A percentile compares a stretch with the other conserved stretches of the same genome.
Evolutionary conservation across 2,113 vertebrate species (phyloP).

Genomic region (Psettodes erumei): DNA sequence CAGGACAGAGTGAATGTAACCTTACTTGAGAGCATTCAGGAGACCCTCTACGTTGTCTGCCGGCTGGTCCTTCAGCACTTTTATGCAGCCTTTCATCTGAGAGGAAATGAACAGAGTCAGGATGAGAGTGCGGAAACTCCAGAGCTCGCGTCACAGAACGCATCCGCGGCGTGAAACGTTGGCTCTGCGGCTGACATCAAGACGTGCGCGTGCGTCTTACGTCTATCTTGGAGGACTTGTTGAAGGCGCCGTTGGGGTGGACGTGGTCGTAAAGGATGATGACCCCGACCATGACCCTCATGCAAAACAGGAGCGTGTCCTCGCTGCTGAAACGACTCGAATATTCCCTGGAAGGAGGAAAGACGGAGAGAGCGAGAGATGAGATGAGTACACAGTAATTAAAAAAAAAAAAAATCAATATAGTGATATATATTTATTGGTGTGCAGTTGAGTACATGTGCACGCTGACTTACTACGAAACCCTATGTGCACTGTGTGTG

Average conservation of each 20-base stretch:
- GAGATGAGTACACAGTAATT: no score
- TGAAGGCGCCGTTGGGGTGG: constrained; percentile 97
- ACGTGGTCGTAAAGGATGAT: constrained; percentile 98
- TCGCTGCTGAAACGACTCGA: constrained; percentile 95
- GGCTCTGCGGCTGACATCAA: no score
- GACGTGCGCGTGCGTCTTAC: constrained; percentile 81
- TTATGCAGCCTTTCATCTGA: constrained; percentile 99
- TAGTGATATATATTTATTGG: not conserved
- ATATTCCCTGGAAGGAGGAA: constrained; percentile 87
- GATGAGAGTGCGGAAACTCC: constrained; percentile 3
- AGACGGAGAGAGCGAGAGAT: not conserved
- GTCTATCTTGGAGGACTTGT: constrained; percentile 98
- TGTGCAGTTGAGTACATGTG: not conserved
- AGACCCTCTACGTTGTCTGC: constrained; percentile 97
- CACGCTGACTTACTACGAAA: no score
- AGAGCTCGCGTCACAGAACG: not conserved
- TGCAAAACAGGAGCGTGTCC: constrained; percentile 96
- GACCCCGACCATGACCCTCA: constrained; percentile 98
- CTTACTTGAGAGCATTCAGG: constrained; percentile 97
- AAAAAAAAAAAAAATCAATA: no score
- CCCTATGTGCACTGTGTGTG: no score
- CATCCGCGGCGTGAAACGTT: no score
- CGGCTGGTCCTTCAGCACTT: constrained; percentile 98
- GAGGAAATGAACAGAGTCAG: constrained; percentile 38
- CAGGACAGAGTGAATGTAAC: constrained; percentile 48